Percentiles rank a stretch among this genome's conserved stretches.
phyloP scores from a whole-genome alignment of 1,140 invertebrate species.

The Portunus trituberculatus region DNA sequence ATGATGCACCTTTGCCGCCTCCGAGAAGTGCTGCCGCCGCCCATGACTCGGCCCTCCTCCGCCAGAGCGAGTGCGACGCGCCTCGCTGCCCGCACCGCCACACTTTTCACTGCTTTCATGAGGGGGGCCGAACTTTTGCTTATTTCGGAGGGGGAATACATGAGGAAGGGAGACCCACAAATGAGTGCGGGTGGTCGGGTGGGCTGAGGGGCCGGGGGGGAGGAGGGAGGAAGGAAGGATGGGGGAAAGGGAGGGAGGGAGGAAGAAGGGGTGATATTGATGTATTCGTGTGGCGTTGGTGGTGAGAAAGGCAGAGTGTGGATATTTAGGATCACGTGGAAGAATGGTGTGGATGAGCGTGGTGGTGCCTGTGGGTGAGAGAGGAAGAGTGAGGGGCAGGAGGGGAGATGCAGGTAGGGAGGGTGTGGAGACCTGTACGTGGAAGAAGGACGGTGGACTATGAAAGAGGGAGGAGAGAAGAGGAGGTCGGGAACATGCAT shows the following conservation, averaged over 20 bases:
- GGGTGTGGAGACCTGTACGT: neutral
- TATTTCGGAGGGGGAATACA: conserved; percentile 20
- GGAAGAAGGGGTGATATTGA: neutral
- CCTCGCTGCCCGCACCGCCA: neutral
- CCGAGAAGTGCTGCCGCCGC: neutral
- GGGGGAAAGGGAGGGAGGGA: neutral
- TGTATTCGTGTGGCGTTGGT: conserved; percentile 15
- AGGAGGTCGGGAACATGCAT: neutral
- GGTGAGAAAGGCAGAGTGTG: conserved; percentile 16
- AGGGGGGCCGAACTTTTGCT: conserved; percentile 8
- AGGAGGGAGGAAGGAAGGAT: neutral
- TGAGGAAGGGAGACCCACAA: conserved; percentile 18
- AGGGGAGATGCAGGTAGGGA: neutral
- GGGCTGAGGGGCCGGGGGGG: neutral
- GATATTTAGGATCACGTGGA: neutral
- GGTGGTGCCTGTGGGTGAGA: neutral
- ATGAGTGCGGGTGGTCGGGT: neutral
- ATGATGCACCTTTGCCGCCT: conserved; percentile 27
- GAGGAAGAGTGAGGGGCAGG: neutral
- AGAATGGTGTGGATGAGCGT: neutral
- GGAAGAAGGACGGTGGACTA: neutral
- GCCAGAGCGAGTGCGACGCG: neutral
- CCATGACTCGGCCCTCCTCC: neutral
- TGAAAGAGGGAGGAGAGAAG: conserved; percentile 9
- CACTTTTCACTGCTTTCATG: conserved; percentile 8